Conservation (phyloP, 1,140 invertebrate species). For the Drosophila watanabei region DNA sequence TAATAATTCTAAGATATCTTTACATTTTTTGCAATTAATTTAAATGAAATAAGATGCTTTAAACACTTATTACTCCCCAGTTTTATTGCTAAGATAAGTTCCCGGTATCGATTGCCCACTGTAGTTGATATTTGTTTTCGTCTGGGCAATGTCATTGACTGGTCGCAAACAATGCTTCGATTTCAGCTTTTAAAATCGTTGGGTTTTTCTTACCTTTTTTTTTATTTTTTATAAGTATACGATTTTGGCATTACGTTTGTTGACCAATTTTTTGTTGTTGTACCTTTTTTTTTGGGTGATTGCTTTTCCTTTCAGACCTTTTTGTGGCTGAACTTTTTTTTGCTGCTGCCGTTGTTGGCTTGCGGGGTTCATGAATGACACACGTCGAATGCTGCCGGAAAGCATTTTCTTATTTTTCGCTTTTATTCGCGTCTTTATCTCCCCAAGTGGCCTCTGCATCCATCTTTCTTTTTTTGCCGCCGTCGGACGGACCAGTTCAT, state of each 20-base stretch:
- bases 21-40: no score
- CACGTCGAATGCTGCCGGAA: constrained; percentile 65
- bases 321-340: constrained; percentile 20
- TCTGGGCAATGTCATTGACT: constrained; percentile 49
- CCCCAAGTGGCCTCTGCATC: constrained; percentile 12
- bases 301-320: constrained; percentile 31
- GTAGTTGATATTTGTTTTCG: constrained; percentile 42
- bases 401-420: constrained; percentile 54
- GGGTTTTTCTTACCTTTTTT: not conserved
- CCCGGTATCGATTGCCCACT: not conserved
- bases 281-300: constrained; percentile 20
- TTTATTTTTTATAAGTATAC: constrained; percentile 3
- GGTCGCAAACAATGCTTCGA: constrained; percentile 33
- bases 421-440: constrained; percentile 48
- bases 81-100: not conserved
- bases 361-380: constrained; percentile 53
- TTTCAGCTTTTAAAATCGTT: constrained; percentile 25
- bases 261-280: constrained; percentile 12
- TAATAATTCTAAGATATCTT: no score
- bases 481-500: constrained; percentile 26
- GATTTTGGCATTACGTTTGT: constrained; percentile 37
- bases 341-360: not conserved
- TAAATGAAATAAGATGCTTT: no score
- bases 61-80: no score
- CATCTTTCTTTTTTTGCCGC: constrained; percentile 4